Percentiles rank a stretch among this genome's conserved stretches.
phyloP scores from a whole-genome alignment of 2,888 invertebrate species.

The Pegoplata infirma region DNA sequence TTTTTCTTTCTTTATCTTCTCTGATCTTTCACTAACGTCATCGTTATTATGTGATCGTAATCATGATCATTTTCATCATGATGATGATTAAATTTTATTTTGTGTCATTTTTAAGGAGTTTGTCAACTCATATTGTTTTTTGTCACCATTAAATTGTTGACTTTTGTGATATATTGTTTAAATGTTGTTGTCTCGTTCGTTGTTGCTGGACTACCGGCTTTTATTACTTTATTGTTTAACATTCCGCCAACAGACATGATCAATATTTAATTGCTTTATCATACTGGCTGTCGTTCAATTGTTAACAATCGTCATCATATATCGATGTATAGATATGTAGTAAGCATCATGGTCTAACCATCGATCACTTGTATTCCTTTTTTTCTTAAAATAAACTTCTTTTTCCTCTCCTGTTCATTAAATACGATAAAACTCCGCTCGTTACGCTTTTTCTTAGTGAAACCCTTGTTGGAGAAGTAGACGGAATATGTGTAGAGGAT shows the following conservation, averaged over 20 bases:
- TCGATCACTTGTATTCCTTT: slow-evolving; percentile 27
- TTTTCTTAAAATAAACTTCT: background rate
- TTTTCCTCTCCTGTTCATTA: background rate
- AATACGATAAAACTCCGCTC: background rate
- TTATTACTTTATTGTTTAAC: slow-evolving; percentile 60
- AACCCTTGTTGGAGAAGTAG: too few species aligned
- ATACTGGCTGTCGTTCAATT: slow-evolving; percentile 41
- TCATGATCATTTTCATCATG: slow-evolving; percentile 17
- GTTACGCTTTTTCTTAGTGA: slow-evolving; percentile 46
- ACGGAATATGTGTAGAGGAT: too few species aligned
- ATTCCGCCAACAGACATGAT: slow-evolving; percentile 72
- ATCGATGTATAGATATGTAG: background rate
- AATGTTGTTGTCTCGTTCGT: slow-evolving; percentile 12
- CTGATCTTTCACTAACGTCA: slow-evolving; percentile 33
- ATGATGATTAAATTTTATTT: slow-evolving; percentile 51
- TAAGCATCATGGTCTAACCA: background rate
- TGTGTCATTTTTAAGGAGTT: slow-evolving; percentile 59
- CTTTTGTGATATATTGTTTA: slow-evolving; percentile 61
- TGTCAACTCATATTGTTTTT: slow-evolving; percentile 63
- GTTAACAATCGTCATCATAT: slow-evolving; percentile 3
- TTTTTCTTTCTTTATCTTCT: background rate
- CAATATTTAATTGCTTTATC: slow-evolving; percentile 75
- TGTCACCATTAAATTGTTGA: slow-evolving; percentile 62
- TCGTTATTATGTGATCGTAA: background rate
- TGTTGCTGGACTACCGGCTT: slow-evolving; percentile 50